A percentile compares a stretch with the other conserved stretches of the same genome.
These are phyloP conservation scores for Hemicordylus capensis DNA, from an alignment of 2,113 vertebrate species.

Conservation along the genomic window DNA sequence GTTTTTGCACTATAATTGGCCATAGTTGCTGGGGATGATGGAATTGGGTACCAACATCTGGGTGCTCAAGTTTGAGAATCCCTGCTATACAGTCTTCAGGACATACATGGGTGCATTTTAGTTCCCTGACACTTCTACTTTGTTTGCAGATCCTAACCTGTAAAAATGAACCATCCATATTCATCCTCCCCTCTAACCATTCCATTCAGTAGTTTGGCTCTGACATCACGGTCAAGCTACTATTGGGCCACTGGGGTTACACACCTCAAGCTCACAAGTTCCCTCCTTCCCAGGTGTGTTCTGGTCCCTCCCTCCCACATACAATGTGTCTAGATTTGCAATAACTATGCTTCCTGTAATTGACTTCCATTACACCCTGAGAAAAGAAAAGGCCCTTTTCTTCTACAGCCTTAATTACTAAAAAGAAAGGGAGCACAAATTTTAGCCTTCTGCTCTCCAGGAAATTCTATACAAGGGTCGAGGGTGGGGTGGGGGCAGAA, in stretches of 20 bases:
- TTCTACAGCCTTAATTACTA: rapidly evolving
- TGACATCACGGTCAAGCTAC: no score
- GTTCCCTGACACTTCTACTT: neutral
- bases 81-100: neutral
- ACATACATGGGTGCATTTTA: neutral
- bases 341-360: neutral
- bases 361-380: neutral
- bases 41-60: no score
- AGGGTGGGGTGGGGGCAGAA: neutral
- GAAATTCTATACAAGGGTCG: neutral
- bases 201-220: neutral
- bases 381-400: neutral
- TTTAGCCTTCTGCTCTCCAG: rapidly evolving
- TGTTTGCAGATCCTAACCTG: neutral
- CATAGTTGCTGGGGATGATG: no score
- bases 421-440: neutral
- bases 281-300: no score
- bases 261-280: no score
- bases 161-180: neutral
- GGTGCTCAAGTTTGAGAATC: no score
- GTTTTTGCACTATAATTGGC: no score
- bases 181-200: neutral
- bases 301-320: neutral
- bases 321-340: neutral
- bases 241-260: neutral